These are phyloP conservation scores for Micromesistius poutassou DNA, from an alignment of 2,797 vertebrate genomes.

Conservation along the genomic window DNA sequence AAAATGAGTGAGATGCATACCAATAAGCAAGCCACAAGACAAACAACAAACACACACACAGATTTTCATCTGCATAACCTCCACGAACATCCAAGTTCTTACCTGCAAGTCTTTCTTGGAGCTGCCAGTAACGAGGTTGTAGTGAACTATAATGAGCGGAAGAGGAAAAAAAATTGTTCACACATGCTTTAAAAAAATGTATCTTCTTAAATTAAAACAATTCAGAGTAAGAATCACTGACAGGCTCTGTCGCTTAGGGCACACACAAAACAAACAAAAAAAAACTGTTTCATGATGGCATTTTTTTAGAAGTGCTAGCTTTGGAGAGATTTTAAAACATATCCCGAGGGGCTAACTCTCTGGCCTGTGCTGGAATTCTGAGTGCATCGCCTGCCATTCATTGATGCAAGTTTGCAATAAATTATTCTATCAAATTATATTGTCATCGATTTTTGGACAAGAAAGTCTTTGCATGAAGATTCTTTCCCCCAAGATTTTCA, in stretches of 20 bases:
- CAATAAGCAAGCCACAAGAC: conserved; percentile 17
- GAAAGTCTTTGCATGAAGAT: conserved; percentile 35
- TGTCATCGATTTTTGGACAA: conserved; percentile 56
- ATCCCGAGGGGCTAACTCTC: not conserved
- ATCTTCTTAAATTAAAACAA: conserved; percentile 1
- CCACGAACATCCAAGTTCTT: not conserved
- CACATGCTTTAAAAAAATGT: not conserved
- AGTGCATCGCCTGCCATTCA: conserved; percentile 15
- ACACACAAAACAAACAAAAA: not conserved
- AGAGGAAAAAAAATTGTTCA: not conserved
- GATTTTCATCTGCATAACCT: not conserved
- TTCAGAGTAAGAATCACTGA: not conserved
- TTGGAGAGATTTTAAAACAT: not conserved
- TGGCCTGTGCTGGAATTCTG: not conserved
- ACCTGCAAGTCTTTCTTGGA: not conserved
- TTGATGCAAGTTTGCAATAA: conserved; percentile 58
- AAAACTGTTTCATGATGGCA: not conserved
- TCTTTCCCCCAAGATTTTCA: not conserved
- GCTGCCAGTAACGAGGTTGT: not conserved
- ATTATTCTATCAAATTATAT: conserved; percentile 57
- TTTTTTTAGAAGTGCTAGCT: not conserved
- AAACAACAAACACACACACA: not conserved
- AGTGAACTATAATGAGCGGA: not conserved
- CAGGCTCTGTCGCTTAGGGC: not conserved
- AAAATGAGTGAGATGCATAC: conserved; percentile 25